Conservation (phyloP, 2,888 invertebrate species). For the Andricus quercusramuli region DNA sequence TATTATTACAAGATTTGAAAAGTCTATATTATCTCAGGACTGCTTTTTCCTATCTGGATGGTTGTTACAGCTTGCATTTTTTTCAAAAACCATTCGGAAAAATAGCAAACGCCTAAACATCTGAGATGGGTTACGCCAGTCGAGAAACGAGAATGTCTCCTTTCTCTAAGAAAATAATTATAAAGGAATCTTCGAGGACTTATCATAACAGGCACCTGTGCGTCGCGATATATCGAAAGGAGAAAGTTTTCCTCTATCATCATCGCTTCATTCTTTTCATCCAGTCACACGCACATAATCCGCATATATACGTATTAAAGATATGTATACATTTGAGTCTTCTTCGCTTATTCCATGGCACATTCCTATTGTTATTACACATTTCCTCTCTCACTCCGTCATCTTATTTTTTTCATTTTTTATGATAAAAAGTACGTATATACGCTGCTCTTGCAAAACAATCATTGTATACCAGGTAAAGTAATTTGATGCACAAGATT, state of each 20-base stretch:
- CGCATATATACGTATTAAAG: slow-evolving; percentile 55
- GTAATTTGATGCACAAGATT: slow-evolving; percentile 40
- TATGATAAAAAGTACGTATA: slow-evolving; percentile 43
- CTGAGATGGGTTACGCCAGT: slow-evolving; percentile 10
- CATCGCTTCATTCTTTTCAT: slow-evolving; percentile 44
- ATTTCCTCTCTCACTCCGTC: slow-evolving; percentile 43
- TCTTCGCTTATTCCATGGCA: slow-evolving; percentile 69
- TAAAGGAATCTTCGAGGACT: slow-evolving; percentile 35
- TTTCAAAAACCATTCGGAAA: neutral
- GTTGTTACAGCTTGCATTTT: slow-evolving; percentile 18
- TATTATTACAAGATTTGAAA: neutral
- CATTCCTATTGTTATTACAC: slow-evolving; percentile 67
- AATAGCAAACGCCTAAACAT: slow-evolving; percentile 13
- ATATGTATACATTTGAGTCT: slow-evolving; percentile 55
- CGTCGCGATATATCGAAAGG: slow-evolving; percentile 30
- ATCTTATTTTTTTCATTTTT: slow-evolving; percentile 32
- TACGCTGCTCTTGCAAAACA: slow-evolving; percentile 38
- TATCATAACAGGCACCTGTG: slow-evolving; percentile 36
- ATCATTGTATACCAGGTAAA: slow-evolving; percentile 16
- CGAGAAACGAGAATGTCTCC: slow-evolving; percentile 38
- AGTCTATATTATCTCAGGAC: slow-evolving; percentile 1
- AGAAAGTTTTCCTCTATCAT: slow-evolving; percentile 38
- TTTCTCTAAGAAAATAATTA: slow-evolving; percentile 39
- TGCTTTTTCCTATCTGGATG: neutral
- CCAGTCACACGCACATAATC: slow-evolving; percentile 53